Evolutionary conservation across 1,140 invertebrate species (phyloP).

Genomic region (Brachionus calyciflorus): DNA sequence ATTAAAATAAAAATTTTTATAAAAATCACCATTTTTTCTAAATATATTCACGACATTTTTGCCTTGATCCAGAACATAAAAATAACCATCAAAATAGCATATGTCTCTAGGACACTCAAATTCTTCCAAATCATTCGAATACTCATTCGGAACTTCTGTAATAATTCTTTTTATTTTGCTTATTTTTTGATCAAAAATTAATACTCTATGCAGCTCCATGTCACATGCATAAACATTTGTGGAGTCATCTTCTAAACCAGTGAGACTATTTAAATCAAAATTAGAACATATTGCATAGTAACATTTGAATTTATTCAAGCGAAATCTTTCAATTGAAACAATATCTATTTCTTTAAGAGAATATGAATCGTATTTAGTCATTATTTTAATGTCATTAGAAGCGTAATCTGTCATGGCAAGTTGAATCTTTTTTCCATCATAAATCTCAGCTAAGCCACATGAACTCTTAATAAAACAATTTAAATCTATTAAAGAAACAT

Average conservation of each 20-base stretch:
- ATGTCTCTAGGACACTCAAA: slow-evolving; percentile 44
- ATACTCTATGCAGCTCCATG: slow-evolving; percentile 37
- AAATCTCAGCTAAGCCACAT: slow-evolving; percentile 24
- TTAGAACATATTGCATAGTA: slow-evolving; percentile 26
- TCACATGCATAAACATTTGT: slow-evolving; percentile 39
- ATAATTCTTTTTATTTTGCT: slow-evolving; percentile 20
- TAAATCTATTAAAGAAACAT: neutral
- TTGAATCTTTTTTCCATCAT: neutral
- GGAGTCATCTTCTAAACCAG: neutral
- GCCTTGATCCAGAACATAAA: slow-evolving; percentile 40
- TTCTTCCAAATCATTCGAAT: slow-evolving; percentile 7
- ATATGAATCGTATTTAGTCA: neutral
- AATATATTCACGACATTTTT: slow-evolving; percentile 25
- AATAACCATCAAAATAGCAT: slow-evolving; percentile 19
- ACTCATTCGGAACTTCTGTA: neutral
- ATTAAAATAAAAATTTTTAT: slow-evolving; percentile 14
- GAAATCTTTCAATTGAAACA: neutral
- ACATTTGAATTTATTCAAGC: slow-evolving; percentile 18
- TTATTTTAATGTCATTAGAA: slow-evolving; percentile 17
- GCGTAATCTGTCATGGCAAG: slow-evolving; percentile 5
- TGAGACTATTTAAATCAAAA: neutral
- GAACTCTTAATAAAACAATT: slow-evolving; percentile 21
- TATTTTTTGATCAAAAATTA: slow-evolving; percentile 20
- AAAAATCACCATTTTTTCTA: slow-evolving; percentile 16
- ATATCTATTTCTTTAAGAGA: neutral